A percentile compares a stretch with the other conserved stretches of the same genome.
Conservation (phyloP, 1,140 invertebrate genomes). For the Zaprionus capensis region DNA sequence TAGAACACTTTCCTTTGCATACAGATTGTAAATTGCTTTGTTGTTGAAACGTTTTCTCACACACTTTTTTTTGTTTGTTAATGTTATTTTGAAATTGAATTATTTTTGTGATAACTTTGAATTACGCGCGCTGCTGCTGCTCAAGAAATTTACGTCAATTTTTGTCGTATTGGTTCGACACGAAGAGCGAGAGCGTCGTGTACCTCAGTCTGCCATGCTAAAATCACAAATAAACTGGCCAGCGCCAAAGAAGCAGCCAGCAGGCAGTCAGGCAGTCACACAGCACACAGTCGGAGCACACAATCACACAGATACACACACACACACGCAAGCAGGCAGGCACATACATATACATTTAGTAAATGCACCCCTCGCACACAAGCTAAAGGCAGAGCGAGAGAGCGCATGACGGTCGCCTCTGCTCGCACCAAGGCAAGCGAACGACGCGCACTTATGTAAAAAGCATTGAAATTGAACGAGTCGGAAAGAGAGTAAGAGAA, state of each 20-base stretch:
- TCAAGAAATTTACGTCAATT: conserved; percentile 64
- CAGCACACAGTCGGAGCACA: conserved; percentile 28
- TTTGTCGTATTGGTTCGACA: conserved; percentile 68
- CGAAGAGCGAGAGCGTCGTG: conserved; percentile 70
- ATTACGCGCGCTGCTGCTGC: conserved; percentile 71
- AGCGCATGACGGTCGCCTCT: neutral
- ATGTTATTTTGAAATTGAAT: conserved; percentile 19
- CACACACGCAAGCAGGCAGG: conserved; percentile 1
- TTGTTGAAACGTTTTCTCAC: conserved; percentile 4
- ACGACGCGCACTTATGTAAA: conserved; percentile 75
- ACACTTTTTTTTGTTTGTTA: conserved; percentile 25
- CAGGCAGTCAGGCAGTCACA: conserved; percentile 61
- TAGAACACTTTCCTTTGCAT: conserved; percentile 31
- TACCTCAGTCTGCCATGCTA: conserved; percentile 76
- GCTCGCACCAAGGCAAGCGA: conserved; percentile 40
- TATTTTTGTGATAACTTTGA: conserved; percentile 67
- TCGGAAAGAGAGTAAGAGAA: conserved; percentile 31
- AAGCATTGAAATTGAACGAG: conserved; percentile 81
- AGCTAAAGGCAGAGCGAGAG: conserved; percentile 19
- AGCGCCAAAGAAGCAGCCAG: conserved; percentile 76
- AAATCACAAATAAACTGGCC: conserved; percentile 83
- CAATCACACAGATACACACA: conserved; percentile 11
- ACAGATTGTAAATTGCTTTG: neutral
- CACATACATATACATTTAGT: conserved; percentile 33
- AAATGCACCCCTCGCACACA: conserved; percentile 62